phyloP scores from a whole-genome alignment of 2,113 vertebrate genomes.

The Chlorodrepanis virens region DNA sequence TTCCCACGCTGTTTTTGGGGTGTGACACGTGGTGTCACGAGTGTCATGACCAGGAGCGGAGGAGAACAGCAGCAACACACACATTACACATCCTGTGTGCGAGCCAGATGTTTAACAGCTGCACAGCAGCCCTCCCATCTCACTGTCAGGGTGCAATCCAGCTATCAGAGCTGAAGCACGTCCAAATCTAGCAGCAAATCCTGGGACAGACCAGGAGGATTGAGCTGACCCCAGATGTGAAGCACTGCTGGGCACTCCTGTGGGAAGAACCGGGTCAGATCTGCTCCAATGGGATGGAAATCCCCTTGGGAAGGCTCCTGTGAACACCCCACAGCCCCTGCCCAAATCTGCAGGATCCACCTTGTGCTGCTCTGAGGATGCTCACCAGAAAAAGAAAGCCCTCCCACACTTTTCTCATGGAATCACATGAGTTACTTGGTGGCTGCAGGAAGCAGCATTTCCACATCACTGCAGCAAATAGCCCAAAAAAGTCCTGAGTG shows the following conservation, averaged over 20 bases:
- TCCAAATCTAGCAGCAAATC: background rate
- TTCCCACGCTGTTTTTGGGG: rapidly evolving
- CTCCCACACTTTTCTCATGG: constrained; percentile 52
- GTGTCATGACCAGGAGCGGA: rapidly evolving
- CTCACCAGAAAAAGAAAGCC: background rate
- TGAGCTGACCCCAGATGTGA: too few species aligned
- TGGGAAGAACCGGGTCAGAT: background rate
- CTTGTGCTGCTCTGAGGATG: background rate
- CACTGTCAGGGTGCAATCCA: background rate
- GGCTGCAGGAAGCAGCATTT: constrained; percentile 35
- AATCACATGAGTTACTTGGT: constrained; percentile 17
- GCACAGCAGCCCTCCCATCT: background rate
- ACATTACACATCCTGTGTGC: background rate
- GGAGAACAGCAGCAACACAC: background rate
- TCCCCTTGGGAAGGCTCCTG: background rate
- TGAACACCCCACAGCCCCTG: background rate
- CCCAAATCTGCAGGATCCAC: background rate
- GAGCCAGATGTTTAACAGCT: constrained; percentile 22
- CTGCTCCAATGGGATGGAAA: rapidly evolving
- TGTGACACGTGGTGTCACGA: background rate
- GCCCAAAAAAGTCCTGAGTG: constrained; percentile 43
- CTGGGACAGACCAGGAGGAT: background rate
- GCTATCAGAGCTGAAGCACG: background rate
- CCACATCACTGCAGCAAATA: constrained; percentile 8
- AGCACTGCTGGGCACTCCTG: background rate